Evolutionary conservation across 2,113 vertebrate species (phyloP), one percentile per base, ranked within the genome.

Genomic region (Mustelus asterias): DNA sequence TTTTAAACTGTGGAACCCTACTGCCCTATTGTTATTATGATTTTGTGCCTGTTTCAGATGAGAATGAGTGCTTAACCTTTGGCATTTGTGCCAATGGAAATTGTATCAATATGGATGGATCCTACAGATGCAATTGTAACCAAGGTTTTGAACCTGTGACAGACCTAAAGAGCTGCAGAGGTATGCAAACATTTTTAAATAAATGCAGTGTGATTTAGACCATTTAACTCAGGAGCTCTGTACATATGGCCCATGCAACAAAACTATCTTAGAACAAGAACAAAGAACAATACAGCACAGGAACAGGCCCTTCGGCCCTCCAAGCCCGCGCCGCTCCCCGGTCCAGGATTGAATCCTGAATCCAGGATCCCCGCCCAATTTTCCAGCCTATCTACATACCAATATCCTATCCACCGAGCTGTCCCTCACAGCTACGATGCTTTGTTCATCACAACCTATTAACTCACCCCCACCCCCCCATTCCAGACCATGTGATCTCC

Each of bases 51-150:
- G 95, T 95, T 95, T 54, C 97, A 99, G 98, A 99, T 96, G 97
- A 98, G 96, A 97, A 99, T 0, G 98, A 99, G 96, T 99, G 98
- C 89, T 96, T 97, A 85, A 96, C 78, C 78, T 97, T 97, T 0
- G 98, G 96, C 80, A 97, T 97, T 96, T 99, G 99, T 60, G 63
- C 97, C 96, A 97, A 98, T 0, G 98, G 99, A 69, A 97, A 3
- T 0, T 99, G 99, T 96, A 54, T 97, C 97, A 99, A 99, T 97
- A 96, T 98, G 96, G 98, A 98, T 0, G 98, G 99, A 86, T 98
- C 98, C 96, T 98, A 98, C 96, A 97, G 96, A 96, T 99, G 98
- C 96, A 98, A 96, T 96, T 99, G 98, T 97, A 97, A 98, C 97
- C 97, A 37, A 80, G 99, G 98, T 96, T 99, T 98, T 0, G 96